Evolutionary conservation across 2,888 invertebrate genomes (phyloP), one percentile per base, ranked within the genome.

Genomic region (Teinopalpus imperialis): DNA sequence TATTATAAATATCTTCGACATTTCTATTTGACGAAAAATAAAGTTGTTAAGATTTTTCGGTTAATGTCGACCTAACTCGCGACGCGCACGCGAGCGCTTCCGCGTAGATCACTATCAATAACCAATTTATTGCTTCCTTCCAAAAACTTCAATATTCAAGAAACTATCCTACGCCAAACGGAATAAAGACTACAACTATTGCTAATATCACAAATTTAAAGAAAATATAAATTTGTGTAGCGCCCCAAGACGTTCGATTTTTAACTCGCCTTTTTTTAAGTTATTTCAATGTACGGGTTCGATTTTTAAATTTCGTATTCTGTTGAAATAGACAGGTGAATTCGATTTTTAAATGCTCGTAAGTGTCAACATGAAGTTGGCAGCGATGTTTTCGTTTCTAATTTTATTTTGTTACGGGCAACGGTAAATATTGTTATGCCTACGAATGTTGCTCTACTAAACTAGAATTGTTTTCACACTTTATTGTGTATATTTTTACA

Each of bases 21-120:
- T 68, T 72, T 66, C 62, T 63, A 66, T 71, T 72, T 69, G 71
- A 71, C 69, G 69, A 78, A 79, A 74, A 77, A 83, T 83, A 77
- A 76, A 82, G 82, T 81, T 79, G 81, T 83, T 78, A 74, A 66
- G 65, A 66, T 66, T 57, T 49, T 49, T 52, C 47, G 44, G 52
- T 51, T 43, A 67, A 67, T 61, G 63, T 67, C 67, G 59, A 56
- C 59, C 35, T 36, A 35, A 41, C 27, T 34, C 26, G 39, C 34
- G 40, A 21, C 39, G 14, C 59, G 64, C 82, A 83, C 81, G 80
- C 80, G 77, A 82, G 70, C 57, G 57, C 62, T 63, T 66, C 67
- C 64, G 58, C 57, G 60, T 35, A 50, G 81, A 81, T 81, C 69
- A 64, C 70, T 73, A 81, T 81, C 81, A 59, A 66, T 63, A 54